phyloP scores from a whole-genome alignment of 2,888 invertebrate species.

The Alloscopus bannaensis region DNA sequence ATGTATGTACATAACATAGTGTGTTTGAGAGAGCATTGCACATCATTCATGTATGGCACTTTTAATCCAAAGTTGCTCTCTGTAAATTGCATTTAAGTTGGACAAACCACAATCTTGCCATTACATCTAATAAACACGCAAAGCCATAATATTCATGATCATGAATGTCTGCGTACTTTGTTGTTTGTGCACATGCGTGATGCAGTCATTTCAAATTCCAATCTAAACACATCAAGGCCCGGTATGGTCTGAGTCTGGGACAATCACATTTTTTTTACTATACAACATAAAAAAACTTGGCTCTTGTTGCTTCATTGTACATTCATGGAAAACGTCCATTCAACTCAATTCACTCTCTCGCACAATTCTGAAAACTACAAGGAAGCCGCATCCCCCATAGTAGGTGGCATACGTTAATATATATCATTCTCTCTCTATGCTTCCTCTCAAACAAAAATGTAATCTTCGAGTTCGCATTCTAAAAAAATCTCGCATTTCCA shows the following conservation, averaged over 20 bases:
- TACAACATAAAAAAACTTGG: not conserved
- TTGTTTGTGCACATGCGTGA: constrained; percentile 12
- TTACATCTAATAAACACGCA: too few relatives aligned
- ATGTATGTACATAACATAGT: too few relatives aligned
- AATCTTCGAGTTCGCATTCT: constrained; percentile 25
- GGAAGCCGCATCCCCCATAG: too few relatives aligned
- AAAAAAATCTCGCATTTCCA: constrained; percentile 30
- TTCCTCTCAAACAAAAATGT: too few relatives aligned
- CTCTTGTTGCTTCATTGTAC: constrained; percentile 31
- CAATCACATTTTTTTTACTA: constrained; percentile 1
- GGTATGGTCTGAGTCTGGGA: not conserved
- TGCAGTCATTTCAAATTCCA: constrained; percentile 41
- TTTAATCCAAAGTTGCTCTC: too few relatives aligned
- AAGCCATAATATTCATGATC: too few relatives aligned
- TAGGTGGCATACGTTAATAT: too few relatives aligned
- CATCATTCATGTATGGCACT: too few relatives aligned
- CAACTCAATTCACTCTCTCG: constrained; percentile 12
- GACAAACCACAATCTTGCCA: too few relatives aligned
- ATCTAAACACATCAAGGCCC: constrained; percentile 10
- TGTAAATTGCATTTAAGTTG: too few relatives aligned
- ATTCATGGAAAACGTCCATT: constrained; percentile 49
- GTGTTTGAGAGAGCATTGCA: too few relatives aligned
- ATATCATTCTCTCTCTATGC: not conserved
- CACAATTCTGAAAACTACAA: too few relatives aligned
- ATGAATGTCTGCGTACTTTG: not conserved